Evolutionary conservation across 2,888 invertebrate genomes (phyloP), one percentile per base, ranked within the genome.

Genomic region (Parnassius orleans): DNA sequence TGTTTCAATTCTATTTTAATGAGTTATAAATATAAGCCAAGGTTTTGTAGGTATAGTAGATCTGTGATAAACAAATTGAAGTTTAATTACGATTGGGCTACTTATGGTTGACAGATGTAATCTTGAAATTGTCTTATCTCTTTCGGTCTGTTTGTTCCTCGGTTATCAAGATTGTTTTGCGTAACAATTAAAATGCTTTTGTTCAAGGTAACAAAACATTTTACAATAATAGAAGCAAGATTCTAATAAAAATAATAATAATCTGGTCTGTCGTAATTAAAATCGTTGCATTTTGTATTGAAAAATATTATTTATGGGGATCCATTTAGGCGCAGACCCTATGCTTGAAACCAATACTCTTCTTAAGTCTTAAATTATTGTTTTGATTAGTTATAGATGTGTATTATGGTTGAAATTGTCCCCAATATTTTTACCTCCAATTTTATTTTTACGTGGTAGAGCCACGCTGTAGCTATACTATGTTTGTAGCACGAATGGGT

Each of bases 1-100:
- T 72, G 76, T 78, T 79, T 84, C 83, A 46, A 84, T 79, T 83
- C 69, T 68, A 83, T 84, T 87, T 86, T 87, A 90, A 88, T 88
- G 85, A 87, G 79, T 79, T 83, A 80, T 81, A 81, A 84, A 80
- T 81, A 33, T 43, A 82, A 75, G 72, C 81, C 87, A 90, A 90
- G 89, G 89, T 77, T 81, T 75, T 79, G 74, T 68, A 59, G 11
- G 10, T 2, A 75, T 79, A 78, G 81, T 77, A 66, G 85, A 85
- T 86, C 77, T 67, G 69, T 76, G 85, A 87, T 88, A 86, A 83
- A 76, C 70, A 72, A 78, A 79, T 80, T 63, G 61, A 59, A 66
- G 64, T 68, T 61, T 77, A 78, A 79, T 79, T 78, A 76, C 74
- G 68, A 15, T 60, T 48, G 63, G 67, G 70, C 79, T 78, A 77